Conservation (phyloP, 2,888 invertebrate genomes). For the Tillus elongatus region DNA sequence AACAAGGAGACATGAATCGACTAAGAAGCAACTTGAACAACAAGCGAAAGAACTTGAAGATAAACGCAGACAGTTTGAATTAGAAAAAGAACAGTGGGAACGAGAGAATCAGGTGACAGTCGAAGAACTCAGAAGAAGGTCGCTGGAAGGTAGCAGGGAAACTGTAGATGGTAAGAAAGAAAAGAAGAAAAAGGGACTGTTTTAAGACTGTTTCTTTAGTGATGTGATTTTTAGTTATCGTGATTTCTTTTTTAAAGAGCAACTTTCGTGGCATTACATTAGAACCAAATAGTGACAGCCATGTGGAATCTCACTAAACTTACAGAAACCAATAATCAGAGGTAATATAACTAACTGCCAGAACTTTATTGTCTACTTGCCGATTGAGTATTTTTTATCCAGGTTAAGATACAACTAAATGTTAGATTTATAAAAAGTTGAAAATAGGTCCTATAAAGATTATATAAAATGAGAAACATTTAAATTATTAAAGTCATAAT, state of each 20-base stretch:
- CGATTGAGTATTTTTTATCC: too few species aligned
- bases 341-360: too few species aligned
- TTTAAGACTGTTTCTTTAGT: slow-evolving; percentile 46
- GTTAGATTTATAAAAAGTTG: too few species aligned
- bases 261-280: slow-evolving; percentile 3
- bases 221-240: not conserved
- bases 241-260: not conserved
- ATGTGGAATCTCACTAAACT: too few species aligned
- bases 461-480: too few species aligned
- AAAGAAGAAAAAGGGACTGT: slow-evolving; percentile 86
- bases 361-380: too few species aligned
- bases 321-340: too few species aligned
- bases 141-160: slow-evolving; percentile 83
- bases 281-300: too few species aligned
- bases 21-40: slow-evolving; percentile 59
- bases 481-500: too few species aligned
- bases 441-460: too few species aligned
- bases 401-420: too few species aligned
- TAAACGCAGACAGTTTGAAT: slow-evolving; percentile 72
- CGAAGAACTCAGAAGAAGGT: slow-evolving; percentile 79
- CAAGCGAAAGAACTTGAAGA: slow-evolving; percentile 90
- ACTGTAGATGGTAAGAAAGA: slow-evolving; percentile 82
- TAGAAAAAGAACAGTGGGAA: slow-evolving; percentile 85
- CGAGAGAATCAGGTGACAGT: slow-evolving; percentile 79
- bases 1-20: slow-evolving; percentile 78